phyloP scores from a whole-genome alignment of 2,888 invertebrate genomes.

The Leptarthrus brevirostris region DNA sequence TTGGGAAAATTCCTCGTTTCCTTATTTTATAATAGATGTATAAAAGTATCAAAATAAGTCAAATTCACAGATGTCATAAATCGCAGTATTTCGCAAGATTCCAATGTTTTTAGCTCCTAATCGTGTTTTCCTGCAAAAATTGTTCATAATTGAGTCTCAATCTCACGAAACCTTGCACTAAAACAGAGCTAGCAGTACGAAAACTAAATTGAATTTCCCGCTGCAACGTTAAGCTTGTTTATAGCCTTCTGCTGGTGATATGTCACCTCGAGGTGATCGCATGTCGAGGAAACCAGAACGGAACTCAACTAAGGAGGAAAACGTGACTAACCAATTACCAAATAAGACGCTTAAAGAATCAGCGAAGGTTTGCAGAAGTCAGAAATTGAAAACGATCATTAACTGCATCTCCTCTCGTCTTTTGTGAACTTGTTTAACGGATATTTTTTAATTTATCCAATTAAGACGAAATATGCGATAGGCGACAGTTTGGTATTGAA shows the following conservation, averaged over 20 bases:
- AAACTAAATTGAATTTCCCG: slow-evolving; percentile 7
- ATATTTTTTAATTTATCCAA: too few relatives aligned
- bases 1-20: too few relatives aligned
- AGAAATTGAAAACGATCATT: too few relatives aligned
- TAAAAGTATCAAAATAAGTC: too few relatives aligned
- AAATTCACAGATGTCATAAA: too few relatives aligned
- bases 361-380: slow-evolving; percentile 19
- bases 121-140: slow-evolving; percentile 31
- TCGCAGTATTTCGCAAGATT: too few relatives aligned
- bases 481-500: too few relatives aligned
- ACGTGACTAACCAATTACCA: slow-evolving; percentile 39
- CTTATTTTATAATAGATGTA: too few relatives aligned
- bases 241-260: background rate
- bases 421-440: too few relatives aligned
- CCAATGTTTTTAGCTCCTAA: slow-evolving; percentile 15
- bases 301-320: slow-evolving; percentile 20
- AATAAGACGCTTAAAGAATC: slow-evolving; percentile 33
- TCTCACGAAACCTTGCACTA: slow-evolving; percentile 8
- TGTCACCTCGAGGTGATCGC: slow-evolving; percentile 44
- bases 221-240: background rate
- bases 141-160: slow-evolving; percentile 29
- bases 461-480: too few relatives aligned
- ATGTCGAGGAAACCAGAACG: slow-evolving; percentile 37
- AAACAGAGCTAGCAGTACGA: slow-evolving; percentile 3
- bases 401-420: too few relatives aligned